These are phyloP conservation scores for Epinephelus lanceolatus DNA, from an alignment of 2,113 vertebrate genomes.

Conservation along the genomic window DNA sequence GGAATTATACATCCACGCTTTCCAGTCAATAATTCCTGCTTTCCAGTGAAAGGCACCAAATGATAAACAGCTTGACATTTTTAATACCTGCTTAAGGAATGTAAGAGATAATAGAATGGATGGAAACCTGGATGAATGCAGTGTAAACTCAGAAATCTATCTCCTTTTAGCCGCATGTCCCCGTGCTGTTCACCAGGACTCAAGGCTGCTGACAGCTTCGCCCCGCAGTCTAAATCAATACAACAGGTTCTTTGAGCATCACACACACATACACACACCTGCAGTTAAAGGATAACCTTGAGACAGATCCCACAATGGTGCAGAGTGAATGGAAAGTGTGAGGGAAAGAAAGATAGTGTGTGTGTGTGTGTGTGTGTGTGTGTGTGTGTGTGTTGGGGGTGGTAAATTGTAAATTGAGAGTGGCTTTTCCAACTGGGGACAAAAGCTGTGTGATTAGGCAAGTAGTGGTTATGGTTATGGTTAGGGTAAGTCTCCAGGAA, in stretches of 20 bases:
- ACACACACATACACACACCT: constrained; percentile 32
- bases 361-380: neutral
- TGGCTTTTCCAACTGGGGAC: too few relatives aligned
- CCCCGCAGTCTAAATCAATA: constrained; percentile 78
- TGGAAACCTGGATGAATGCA: constrained; percentile 34
- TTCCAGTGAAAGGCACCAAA: neutral
- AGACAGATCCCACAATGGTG: constrained; percentile 51
- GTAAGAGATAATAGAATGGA: neutral
- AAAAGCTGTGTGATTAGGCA: too few relatives aligned
- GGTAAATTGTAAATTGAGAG: neutral
- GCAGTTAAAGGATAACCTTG: constrained; percentile 69
- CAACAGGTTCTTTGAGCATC: constrained; percentile 64
- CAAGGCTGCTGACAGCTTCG: constrained; percentile 72
- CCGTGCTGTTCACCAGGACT: constrained; percentile 61
- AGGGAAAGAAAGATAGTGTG: constrained; percentile 2
- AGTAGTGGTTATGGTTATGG: too few relatives aligned
- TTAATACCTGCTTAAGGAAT: neutral
- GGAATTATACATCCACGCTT: neutral
- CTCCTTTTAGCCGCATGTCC: constrained; percentile 50
- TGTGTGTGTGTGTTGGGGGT: neutral
- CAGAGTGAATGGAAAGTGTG: constrained; percentile 45
- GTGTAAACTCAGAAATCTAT: constrained; percentile 51
- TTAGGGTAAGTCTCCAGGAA: too few relatives aligned
- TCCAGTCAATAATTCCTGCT: neutral
- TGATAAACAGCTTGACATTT: neutral